Conservation (phyloP, 2,797 vertebrate genomes). For the Sebastes diploproa region DNA sequence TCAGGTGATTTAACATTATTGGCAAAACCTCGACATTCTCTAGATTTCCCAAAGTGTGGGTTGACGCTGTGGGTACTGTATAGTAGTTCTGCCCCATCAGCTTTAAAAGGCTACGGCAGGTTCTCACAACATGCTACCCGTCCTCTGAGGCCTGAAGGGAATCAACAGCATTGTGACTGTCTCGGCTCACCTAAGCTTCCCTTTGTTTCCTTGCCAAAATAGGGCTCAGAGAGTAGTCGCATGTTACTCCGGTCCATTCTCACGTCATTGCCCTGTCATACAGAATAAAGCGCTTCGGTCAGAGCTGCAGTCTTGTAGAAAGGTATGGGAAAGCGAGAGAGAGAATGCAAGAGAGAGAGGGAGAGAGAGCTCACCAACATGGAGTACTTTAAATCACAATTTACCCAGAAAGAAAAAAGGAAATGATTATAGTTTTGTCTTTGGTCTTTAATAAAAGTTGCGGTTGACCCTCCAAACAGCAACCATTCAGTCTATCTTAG, state of each 20-base stretch:
- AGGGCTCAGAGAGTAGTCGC: constrained; percentile 47
- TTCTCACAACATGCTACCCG: constrained; percentile 70
- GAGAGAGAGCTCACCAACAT: constrained; percentile 5
- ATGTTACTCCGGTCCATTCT: constrained; percentile 62
- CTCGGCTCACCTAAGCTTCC: constrained; percentile 61
- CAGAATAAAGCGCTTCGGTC: constrained; percentile 40
- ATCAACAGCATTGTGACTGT: constrained; percentile 69
- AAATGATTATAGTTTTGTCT: constrained; percentile 11
- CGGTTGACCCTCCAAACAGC: not conserved
- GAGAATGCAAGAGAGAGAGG: not conserved
- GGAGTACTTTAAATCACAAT: not conserved
- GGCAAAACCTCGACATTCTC: not conserved
- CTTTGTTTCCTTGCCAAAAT: constrained; percentile 73
- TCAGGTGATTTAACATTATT: not conserved
- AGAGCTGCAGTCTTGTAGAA: constrained; percentile 15
- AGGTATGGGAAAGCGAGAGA: constrained; percentile 25
- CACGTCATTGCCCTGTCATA: constrained; percentile 66
- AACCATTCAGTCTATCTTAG: not conserved
- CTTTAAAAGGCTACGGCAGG: constrained; percentile 57
- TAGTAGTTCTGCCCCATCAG: constrained; percentile 51
- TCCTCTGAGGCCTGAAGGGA: constrained; percentile 53
- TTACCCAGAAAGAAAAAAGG: not conserved
- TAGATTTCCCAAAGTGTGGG: not conserved
- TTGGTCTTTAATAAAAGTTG: constrained; percentile 5
- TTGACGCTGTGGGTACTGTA: constrained; percentile 13